Evolutionary conservation across 2,888 invertebrate species (phyloP).

Genomic region (Sepiola atlantica): DNA sequence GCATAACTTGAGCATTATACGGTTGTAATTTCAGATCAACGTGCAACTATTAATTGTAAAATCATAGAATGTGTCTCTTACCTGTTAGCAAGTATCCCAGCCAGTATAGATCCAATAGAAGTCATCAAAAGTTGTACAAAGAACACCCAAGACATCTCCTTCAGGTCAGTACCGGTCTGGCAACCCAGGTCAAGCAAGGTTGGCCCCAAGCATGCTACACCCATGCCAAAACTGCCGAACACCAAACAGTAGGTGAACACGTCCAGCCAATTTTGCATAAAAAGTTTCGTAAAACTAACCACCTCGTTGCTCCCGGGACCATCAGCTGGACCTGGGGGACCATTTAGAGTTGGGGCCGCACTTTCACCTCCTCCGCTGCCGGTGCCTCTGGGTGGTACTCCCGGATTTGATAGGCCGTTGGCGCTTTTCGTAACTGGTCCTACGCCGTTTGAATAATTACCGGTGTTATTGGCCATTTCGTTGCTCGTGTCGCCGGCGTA

Average conservation of each 20-base stretch:
- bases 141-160: slow-evolving; percentile 76
- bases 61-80: slow-evolving; percentile 59
- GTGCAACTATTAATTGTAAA: background rate
- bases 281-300: slow-evolving; percentile 71
- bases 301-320: background rate
- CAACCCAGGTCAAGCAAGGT: slow-evolving; percentile 76
- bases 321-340: background rate
- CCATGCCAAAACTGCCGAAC: slow-evolving; percentile 77
- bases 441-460: background rate
- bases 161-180: slow-evolving; percentile 74
- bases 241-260: slow-evolving; percentile 75
- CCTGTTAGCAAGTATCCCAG: slow-evolving; percentile 74
- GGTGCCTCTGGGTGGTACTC: background rate
- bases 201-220: slow-evolving; percentile 77
- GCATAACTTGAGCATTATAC: background rate
- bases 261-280: slow-evolving; percentile 73
- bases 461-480: slow-evolving; percentile 48
- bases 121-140: slow-evolving; percentile 76
- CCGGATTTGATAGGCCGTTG: background rate
- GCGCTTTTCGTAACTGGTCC: background rate
- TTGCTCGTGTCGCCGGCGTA: slow-evolving; percentile 32
- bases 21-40: background rate
- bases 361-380: background rate
- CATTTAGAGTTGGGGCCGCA: background rate
- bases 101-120: slow-evolving; percentile 75